Evolutionary conservation across 2,888 invertebrate genomes (phyloP).

Genomic region (Eutolmus rufibarbis): DNA sequence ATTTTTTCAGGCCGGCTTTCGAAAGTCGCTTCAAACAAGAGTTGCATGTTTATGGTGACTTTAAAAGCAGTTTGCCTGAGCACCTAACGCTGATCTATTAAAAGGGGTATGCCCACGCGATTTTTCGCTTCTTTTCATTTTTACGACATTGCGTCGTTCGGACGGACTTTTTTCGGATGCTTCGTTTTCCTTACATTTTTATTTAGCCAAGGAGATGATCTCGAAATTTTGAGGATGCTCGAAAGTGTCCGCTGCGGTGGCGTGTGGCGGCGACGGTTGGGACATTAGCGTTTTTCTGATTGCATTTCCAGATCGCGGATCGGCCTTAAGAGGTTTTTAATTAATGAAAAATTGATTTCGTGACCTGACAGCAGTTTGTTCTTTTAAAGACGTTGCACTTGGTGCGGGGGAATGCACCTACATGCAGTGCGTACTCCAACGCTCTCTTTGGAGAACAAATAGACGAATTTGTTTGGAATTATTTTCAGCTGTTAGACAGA

Average conservation of each 20-base stretch:
- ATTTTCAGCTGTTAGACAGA: neutral
- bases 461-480: neutral
- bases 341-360: neutral
- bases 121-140: constrained; percentile 8
- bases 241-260: neutral
- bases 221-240: neutral
- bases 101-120: constrained; percentile 18
- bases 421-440: neutral
- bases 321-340: neutral
- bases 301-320: neutral
- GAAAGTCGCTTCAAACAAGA: neutral
- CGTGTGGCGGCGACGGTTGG: neutral
- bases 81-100: constrained; percentile 21
- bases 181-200: neutral
- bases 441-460: neutral
- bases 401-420: neutral
- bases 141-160: neutral
- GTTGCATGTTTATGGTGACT: neutral
- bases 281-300: neutral
- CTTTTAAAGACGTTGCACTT: neutral
- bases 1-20: neutral
- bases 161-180: neutral
- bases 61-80: neutral
- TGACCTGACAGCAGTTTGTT: neutral
- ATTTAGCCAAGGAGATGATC: neutral